Base-by-base conservation (phyloP, 2,113 vertebrate species). In the Corvus cornix region DNA sequence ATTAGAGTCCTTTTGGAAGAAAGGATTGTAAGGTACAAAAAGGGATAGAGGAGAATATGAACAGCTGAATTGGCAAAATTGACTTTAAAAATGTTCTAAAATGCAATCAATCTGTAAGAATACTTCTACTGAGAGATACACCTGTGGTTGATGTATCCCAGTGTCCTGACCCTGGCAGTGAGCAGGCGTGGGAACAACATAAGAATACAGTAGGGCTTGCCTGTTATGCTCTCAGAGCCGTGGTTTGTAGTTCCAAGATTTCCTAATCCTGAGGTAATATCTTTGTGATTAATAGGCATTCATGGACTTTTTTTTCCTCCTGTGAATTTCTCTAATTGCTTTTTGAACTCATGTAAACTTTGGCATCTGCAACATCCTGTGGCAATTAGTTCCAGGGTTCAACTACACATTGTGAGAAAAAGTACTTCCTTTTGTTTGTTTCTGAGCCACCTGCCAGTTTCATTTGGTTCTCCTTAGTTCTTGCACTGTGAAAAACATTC, bases 331-430 rank as follows among this genome's bases (percentile, higher is more conserved):
- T 95, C 30, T 92, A 95, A 95, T 89, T 97, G 89, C 92, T 95
- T 97, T 95, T 92, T 93, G 83, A 96, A 97, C 86, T 95, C 83
- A 35, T 84, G 83, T 95, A 95, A 96, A 95, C 91, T 95, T 86
- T 90, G 95, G 92, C 95, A 95, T 95, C 88, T 95, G 80, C 83
- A 92, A 67, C 95, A 95, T 96, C 94, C 95, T 97, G 95, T 95
- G 72, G 90, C 95, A 96, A 95, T 95, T 96, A 96, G 95, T 96
- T 97, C 92, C 92, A 95, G 94, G 72, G 86, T 95, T 90, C 89
- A 92, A 74, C 90, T 88, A n/a, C 86, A 67, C 83, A 89, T 63
- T 95, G 96, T 96, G 89, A 90, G 94, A 95, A 84, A 95, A 95
- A 95, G 72, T 88, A 92, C 90, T 96, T 97, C 90, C 83, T 92